Percentiles rank a stretch among this genome's conserved stretches.
These are phyloP conservation scores for Aricia artaxerxes DNA, from an alignment of 2,888 invertebrate species.

Conservation along the genomic window DNA sequence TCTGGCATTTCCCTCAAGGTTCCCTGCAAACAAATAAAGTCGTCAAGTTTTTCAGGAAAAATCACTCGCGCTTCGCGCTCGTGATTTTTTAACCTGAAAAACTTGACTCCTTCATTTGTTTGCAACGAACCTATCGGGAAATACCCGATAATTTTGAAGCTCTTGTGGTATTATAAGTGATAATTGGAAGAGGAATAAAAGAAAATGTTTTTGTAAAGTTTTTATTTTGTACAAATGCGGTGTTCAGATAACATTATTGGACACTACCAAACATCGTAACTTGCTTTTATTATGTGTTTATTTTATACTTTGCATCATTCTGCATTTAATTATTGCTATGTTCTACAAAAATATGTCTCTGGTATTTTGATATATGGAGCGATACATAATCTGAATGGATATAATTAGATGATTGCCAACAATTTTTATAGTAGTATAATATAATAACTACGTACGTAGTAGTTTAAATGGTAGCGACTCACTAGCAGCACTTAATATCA, in stretches of 20 bases:
- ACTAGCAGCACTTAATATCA: constrained; percentile 6
- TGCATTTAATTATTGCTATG: background rate
- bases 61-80: no score
- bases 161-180: no score
- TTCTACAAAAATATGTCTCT: constrained; percentile 9
- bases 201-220: background rate
- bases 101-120: no score
- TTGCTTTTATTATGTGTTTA: background rate
- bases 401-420: background rate
- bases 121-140: no score
- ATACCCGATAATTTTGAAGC: no score
- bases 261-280: constrained; percentile 2
- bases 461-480: background rate
- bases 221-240: constrained; percentile 12
- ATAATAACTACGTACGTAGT: no score
- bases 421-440: background rate
- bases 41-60: no score
- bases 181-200: background rate
- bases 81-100: no score
- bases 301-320: background rate
- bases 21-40: no score
- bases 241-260: constrained; percentile 17
- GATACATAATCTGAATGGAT: background rate
- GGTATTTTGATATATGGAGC: background rate
- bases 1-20: no score